Conservation (phyloP, 2,888 invertebrate species). For the Antheraea assamensis region DNA sequence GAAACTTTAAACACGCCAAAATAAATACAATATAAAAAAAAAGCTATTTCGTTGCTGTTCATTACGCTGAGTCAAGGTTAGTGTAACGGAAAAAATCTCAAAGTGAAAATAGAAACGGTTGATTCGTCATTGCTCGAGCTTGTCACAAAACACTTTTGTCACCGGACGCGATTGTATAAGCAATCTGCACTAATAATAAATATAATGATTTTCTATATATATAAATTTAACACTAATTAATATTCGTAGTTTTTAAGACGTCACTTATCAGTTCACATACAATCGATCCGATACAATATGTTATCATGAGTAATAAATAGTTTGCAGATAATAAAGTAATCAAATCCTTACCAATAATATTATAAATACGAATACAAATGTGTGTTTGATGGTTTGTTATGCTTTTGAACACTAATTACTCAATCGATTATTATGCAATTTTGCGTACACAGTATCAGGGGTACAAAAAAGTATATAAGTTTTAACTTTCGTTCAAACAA, state of each 20-base stretch:
- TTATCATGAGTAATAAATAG: no score
- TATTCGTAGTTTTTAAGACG: background rate
- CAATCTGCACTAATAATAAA: conserved; percentile 16
- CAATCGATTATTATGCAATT: no score
- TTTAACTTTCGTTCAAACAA: no score
- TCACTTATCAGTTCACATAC: no score
- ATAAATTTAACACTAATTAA: background rate
- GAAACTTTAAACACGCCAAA: conserved; percentile 34
- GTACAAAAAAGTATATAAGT: no score
- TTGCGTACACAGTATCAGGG: no score
- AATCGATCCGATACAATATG: no score
- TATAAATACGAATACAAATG: no score
- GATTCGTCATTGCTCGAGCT: conserved; percentile 41
- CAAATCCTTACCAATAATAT: no score
- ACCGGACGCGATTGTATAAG: conserved; percentile 21
- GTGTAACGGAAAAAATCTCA: conserved; percentile 39
- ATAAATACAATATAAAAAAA: conserved; percentile 36
- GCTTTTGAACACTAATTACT: no score
- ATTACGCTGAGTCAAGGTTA: conserved; percentile 44
- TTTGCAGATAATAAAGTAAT: no score
- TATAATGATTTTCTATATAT: conserved; percentile 6
- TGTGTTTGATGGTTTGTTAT: no score
- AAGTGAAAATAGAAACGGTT: conserved; percentile 42
- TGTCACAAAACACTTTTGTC: conserved; percentile 38
- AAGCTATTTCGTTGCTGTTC: conserved; percentile 40